A percentile compares a stretch with the other conserved stretches of the same genome.
Evolutionary conservation across 2,797 vertebrate species (phyloP).

Genomic region (Spheniscus humboldti): DNA sequence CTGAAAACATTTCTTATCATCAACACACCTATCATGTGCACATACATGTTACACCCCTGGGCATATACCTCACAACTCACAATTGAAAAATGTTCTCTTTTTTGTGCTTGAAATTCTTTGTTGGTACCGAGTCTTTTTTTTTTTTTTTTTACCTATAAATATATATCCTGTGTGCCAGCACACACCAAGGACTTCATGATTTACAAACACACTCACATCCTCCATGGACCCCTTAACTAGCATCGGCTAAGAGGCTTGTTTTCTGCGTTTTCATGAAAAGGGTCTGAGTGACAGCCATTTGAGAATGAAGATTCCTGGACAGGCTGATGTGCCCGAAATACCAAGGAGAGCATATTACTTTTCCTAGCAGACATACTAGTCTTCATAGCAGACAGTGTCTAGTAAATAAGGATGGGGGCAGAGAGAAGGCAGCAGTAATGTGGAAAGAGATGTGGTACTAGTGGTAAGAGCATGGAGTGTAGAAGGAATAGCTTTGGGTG

Average conservation of each 20-base stretch:
- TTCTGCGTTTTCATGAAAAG: background rate
- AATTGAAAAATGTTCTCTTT: background rate
- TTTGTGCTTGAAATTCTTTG: background rate
- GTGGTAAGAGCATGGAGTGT: background rate
- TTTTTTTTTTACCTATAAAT: background rate
- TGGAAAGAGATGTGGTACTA: background rate
- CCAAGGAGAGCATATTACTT: background rate
- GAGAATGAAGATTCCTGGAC: background rate
- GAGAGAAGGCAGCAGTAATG: background rate
- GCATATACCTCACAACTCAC: background rate
- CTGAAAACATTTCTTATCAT: background rate
- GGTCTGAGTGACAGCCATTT: background rate
- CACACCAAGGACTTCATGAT: background rate
- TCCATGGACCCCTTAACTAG: background rate
- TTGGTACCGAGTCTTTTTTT: background rate
- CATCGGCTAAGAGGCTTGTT: background rate
- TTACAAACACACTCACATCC: background rate
- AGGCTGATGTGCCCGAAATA: background rate
- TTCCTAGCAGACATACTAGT: background rate
- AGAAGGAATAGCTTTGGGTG: background rate
- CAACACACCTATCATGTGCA: background rate
- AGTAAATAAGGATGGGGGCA: background rate
- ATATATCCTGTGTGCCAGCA: background rate
- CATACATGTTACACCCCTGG: background rate
- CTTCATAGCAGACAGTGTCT: background rate